These are phyloP conservation scores for Crepidodera aurea DNA, from an alignment of 2,888 invertebrate genomes.

Conservation along the genomic window DNA sequence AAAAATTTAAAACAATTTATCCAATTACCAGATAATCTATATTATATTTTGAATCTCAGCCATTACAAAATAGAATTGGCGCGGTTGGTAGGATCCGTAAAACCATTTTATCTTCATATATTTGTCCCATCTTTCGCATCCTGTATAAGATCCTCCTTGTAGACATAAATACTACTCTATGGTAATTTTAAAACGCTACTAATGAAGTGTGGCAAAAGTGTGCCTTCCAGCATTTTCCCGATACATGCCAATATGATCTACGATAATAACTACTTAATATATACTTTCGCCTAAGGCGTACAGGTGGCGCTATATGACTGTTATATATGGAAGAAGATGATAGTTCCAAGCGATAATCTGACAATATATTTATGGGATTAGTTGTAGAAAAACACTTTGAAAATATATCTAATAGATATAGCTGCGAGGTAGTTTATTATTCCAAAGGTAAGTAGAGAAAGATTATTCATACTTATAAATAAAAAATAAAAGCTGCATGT, in stretches of 20 bases:
- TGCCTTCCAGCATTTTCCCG: not conserved
- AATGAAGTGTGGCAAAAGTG: conserved; percentile 3
- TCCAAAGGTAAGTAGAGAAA: no score
- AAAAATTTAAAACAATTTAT: no score
- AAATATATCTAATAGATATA: not conserved
- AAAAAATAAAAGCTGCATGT: no score
- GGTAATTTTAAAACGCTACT: not conserved
- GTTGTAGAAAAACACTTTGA: not conserved
- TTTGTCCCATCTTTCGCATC: no score
- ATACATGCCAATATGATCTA: conserved; percentile 24
- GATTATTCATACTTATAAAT: no score
- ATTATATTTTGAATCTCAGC: no score
- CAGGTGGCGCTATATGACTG: conserved; percentile 18
- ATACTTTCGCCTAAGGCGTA: conserved; percentile 9
- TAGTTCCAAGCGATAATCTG: not conserved
- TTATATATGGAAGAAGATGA: not conserved
- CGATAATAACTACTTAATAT: conserved; percentile 26
- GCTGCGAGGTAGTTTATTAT: not conserved
- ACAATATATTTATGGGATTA: not conserved
- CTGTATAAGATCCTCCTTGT: no score
- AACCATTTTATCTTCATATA: no score
- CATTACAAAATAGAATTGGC: no score
- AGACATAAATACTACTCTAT: not conserved
- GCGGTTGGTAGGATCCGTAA: no score
- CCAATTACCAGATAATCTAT: no score